A percentile compares a stretch with the other conserved stretches of the same genome.
phyloP scores from a whole-genome alignment of 2,113 vertebrate species.

The Promerops cafer region DNA sequence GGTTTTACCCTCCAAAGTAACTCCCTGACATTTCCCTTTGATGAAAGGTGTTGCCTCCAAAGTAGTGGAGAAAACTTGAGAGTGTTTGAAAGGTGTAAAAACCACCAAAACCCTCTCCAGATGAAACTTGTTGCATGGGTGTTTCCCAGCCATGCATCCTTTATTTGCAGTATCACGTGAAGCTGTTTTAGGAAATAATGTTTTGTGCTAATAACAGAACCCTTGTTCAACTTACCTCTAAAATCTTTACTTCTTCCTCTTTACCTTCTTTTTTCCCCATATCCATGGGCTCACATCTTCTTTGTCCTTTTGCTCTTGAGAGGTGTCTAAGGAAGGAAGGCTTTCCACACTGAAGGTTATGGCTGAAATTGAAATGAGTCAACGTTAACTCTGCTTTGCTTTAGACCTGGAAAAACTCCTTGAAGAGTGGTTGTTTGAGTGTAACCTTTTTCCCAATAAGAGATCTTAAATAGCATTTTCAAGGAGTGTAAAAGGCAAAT shows the following conservation, averaged over 20 bases:
- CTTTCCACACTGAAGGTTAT: neutral
- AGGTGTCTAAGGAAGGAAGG: neutral
- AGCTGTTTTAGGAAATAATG: neutral
- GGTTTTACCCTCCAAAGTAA: neutral
- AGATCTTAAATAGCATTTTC: neutral
- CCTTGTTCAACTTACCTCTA: neutral
- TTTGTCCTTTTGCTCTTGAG: neutral
- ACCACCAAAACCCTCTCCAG: neutral
- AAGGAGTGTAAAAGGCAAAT: neutral
- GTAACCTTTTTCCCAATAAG: neutral
- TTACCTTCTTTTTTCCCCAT: neutral
- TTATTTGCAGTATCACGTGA: neutral
- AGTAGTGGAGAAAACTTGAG: neutral
- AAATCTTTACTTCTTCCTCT: neutral
- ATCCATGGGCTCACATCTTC: neutral
- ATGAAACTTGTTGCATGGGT: neutral
- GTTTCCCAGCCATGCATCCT: neutral
- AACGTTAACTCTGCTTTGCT: accelerated
- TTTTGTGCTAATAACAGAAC: neutral
- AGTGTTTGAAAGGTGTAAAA: neutral
- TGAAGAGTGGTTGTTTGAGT: neutral
- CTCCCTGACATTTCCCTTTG: neutral
- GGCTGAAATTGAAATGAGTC: neutral
- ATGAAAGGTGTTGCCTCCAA: neutral
- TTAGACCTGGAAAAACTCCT: neutral